Conservation (phyloP, 2,888 invertebrate genomes). For the Podotricha telesiphe region DNA sequence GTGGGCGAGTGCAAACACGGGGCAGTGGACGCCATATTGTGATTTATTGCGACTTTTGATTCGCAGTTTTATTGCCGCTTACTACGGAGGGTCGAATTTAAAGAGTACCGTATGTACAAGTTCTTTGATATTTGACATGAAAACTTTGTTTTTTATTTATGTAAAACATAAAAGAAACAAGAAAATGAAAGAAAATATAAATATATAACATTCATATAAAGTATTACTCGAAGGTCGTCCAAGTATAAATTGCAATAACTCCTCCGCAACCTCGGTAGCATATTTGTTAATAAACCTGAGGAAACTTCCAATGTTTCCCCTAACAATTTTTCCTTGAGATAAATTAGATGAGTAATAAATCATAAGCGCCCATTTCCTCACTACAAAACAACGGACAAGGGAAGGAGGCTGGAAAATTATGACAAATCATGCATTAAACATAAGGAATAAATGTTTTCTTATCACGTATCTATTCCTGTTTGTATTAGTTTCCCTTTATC, state of each 20-base stretch:
- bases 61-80: constrained; percentile 77
- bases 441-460: constrained; percentile 84
- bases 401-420: constrained; percentile 80
- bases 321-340: constrained; percentile 76
- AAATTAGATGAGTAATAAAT: constrained; percentile 80
- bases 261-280: constrained; percentile 59
- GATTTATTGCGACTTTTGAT: constrained; percentile 81
- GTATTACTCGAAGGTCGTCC: constrained; percentile 23
- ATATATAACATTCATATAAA: constrained; percentile 3
- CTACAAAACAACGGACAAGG: constrained; percentile 76
- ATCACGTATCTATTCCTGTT: constrained; percentile 84
- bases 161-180: neutral
- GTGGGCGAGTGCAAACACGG: constrained; percentile 83
- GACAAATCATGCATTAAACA: constrained; percentile 84
- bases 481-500: constrained; percentile 84
- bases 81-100: constrained; percentile 59
- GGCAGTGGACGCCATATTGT: constrained; percentile 81
- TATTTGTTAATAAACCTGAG: constrained; percentile 73
- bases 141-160: neutral
- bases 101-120: constrained; percentile 38
- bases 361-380: constrained; percentile 78
- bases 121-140: constrained; percentile 4
- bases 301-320: constrained; percentile 64
- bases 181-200: constrained; percentile 1
- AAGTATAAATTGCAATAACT: constrained; percentile 56